A percentile compares a stretch with the other conserved stretches of the same genome.
Conservation (phyloP, 2,113 vertebrate genomes). For the Madoqua kirkii region DNA sequence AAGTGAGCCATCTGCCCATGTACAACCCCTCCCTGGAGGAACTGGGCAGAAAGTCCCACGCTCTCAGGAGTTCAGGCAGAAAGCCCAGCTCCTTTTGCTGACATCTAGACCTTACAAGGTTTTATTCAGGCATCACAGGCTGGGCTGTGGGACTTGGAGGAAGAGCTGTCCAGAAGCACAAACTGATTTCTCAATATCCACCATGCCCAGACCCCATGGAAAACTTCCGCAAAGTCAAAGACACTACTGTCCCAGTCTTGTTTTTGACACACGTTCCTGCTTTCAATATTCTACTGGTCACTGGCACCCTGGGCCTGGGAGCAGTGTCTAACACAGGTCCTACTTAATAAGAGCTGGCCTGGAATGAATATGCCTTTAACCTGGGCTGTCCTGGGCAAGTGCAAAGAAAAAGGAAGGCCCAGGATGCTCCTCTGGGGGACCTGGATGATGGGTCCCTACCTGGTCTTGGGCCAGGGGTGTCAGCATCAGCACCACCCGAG, state of each 20-base stretch:
- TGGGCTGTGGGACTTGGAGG: neutral
- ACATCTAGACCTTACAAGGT: neutral
- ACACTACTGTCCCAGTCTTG: neutral
- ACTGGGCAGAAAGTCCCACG: neutral
- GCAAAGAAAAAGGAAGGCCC: neutral
- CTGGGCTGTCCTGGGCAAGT: neutral
- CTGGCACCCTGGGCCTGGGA: neutral
- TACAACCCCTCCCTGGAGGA: accelerated
- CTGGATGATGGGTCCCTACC: too few species aligned
- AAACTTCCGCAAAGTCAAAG: neutral
- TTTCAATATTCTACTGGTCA: neutral
- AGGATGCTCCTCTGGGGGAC: neutral
- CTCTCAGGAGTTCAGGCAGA: neutral
- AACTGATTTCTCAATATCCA: neutral
- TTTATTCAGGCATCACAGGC: neutral
- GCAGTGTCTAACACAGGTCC: too few species aligned
- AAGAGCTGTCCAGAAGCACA: neutral
- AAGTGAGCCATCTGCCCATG: neutral
- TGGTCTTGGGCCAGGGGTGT: neutral
- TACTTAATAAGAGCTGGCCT: neutral
- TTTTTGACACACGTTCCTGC: neutral
- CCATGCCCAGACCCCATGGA: neutral
- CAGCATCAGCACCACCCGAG: neutral
- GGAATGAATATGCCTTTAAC: neutral
- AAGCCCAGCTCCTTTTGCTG: neutral